A percentile compares a stretch with the other conserved stretches of the same genome.
phyloP scores from a whole-genome alignment of 2,888 invertebrate species.

The Girardia tigrina region DNA sequence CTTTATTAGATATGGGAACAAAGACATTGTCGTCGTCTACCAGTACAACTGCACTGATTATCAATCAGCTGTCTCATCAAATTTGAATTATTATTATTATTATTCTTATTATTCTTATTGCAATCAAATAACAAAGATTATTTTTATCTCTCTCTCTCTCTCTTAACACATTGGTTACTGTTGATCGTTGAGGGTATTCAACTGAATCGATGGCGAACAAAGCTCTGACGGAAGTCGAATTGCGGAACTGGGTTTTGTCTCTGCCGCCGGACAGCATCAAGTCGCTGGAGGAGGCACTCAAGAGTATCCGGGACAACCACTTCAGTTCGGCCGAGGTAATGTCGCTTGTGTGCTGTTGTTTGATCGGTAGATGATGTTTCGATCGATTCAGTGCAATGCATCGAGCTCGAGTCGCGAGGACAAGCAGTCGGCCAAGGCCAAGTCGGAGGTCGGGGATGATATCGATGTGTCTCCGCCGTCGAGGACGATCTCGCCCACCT shows the following conservation, averaged over 20 bases:
- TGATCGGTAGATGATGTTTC: neutral
- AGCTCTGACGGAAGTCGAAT: neutral
- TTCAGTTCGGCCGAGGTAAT: slow-evolving; percentile 2
- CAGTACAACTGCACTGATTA: too few relatives aligned
- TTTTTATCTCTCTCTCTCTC: too few relatives aligned
- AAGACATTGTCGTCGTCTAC: neutral
- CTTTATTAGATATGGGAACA: slow-evolving; percentile 20
- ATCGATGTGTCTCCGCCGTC: slow-evolving; percentile 15
- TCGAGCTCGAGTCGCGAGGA: neutral
- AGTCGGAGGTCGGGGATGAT: neutral
- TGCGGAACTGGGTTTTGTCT: slow-evolving; percentile 16
- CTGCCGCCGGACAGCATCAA: slow-evolving; percentile 29
- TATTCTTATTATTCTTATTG: too few relatives aligned
- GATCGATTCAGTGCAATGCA: neutral
- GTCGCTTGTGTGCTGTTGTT: neutral
- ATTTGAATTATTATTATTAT: too few relatives aligned
- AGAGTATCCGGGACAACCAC: neutral
- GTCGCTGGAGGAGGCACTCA: slow-evolving; percentile 24
- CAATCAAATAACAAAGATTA: too few relatives aligned
- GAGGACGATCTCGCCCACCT: slow-evolving; percentile 1
- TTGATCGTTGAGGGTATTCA: too few relatives aligned
- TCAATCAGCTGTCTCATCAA: neutral
- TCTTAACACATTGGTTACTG: too few relatives aligned
- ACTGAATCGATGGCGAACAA: neutral
- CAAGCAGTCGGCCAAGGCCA: neutral